A percentile compares a stretch with the other conserved stretches of the same genome.
These are phyloP conservation scores for Sinopyrophorus schimmeli DNA, from an alignment of 2,888 invertebrate species.

Conservation along the genomic window DNA sequence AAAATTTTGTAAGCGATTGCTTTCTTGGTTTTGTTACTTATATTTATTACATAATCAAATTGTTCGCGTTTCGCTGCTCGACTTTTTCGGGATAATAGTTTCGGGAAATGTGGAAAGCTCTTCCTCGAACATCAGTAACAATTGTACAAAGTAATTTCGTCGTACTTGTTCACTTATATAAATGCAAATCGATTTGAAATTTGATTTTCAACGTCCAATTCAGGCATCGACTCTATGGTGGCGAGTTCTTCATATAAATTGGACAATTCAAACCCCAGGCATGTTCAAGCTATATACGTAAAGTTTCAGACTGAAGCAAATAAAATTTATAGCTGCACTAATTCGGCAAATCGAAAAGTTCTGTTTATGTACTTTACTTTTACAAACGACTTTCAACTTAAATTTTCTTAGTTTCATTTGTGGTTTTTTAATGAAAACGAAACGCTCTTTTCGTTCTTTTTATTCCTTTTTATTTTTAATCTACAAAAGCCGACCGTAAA, in stretches of 20 bases:
- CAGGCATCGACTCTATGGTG: conserved; percentile 5
- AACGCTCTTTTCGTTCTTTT: no score
- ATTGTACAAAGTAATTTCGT: conserved; percentile 17
- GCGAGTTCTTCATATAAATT: conserved; percentile 23
- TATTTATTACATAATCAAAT: conserved; percentile 3
- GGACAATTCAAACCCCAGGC: conserved; percentile 22
- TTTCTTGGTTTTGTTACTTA: conserved; percentile 10
- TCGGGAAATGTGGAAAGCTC: not conserved
- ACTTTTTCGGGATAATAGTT: no score
- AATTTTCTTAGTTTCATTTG: conserved; percentile 1
- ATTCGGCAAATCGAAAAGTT: conserved; percentile 26
- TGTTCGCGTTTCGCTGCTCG: not conserved
- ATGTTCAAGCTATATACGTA: conserved; percentile 20
- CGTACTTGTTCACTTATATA: conserved; percentile 30
- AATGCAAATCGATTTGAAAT: conserved; percentile 32
- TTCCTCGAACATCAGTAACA: not conserved
- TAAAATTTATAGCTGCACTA: conserved; percentile 24
- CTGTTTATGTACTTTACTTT: conserved; percentile 23
- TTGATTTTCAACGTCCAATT: conserved; percentile 27
- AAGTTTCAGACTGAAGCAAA: conserved; percentile 22
- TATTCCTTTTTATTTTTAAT: no score
- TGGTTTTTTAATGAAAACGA: no score
- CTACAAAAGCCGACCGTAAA: no score
- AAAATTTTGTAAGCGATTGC: conserved; percentile 22
- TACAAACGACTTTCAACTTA: conserved; percentile 5